phyloP scores from a whole-genome alignment of 2,888 invertebrate species.

The Gryllus longicercus region DNA sequence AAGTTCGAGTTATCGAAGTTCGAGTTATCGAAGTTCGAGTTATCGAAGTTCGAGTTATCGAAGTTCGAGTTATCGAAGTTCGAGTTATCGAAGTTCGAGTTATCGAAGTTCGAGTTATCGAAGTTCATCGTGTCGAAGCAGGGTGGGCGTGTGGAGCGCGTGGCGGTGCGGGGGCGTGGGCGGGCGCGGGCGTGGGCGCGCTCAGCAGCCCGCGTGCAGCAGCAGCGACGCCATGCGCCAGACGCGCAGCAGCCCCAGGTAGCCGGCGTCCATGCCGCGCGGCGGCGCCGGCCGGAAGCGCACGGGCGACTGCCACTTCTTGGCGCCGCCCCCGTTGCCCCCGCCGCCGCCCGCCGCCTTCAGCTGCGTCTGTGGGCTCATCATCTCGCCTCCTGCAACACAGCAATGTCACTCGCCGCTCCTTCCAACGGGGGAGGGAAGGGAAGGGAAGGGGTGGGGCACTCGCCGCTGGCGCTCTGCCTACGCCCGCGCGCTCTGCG shows the following conservation, averaged over 20 bases:
- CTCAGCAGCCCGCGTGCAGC: neutral
- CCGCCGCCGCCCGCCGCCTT: neutral
- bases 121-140: too few species aligned
- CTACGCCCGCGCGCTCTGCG: too few species aligned
- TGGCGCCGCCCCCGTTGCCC: too few species aligned
- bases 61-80: too few species aligned
- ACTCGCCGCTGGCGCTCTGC: too few species aligned
- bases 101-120: too few species aligned
- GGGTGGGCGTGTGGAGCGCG: neutral
- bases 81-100: too few species aligned
- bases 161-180: neutral
- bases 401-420: neutral
- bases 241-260: neutral
- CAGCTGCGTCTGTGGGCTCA: constrained; percentile 8
- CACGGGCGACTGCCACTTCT: neutral
- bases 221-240: neutral
- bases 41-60: too few species aligned
- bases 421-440: too few species aligned
- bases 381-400: neutral
- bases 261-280: neutral
- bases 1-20: too few species aligned
- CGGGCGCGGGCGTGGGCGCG: neutral
- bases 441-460: too few species aligned
- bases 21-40: too few species aligned
- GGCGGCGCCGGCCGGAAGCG: neutral